These are phyloP conservation scores for Eclectus roratus DNA, from an alignment of 2,113 vertebrate species.

Conservation along the genomic window DNA sequence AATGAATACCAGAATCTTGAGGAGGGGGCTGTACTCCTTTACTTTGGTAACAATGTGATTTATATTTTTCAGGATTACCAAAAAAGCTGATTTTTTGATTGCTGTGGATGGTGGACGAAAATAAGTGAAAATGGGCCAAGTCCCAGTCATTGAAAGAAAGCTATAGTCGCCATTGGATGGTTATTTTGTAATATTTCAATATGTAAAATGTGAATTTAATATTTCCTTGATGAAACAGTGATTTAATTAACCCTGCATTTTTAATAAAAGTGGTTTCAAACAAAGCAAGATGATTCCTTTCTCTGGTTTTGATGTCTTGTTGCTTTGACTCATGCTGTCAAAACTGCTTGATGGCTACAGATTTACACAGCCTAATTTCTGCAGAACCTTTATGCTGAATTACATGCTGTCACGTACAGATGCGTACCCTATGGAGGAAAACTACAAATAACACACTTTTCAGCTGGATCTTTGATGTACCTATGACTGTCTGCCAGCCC, in stretches of 20 bases:
- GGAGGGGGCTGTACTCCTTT: background rate
- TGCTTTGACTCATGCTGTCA: background rate
- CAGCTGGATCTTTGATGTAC: background rate
- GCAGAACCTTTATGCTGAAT: background rate
- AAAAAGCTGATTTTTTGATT: constrained; percentile 79
- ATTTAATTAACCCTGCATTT: constrained; percentile 40
- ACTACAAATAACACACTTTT: background rate
- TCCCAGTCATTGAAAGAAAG: background rate
- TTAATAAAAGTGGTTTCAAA: constrained; percentile 11
- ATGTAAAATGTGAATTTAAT: constrained; percentile 35
- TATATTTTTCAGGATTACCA: constrained; percentile 68
- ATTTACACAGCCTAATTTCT: background rate
- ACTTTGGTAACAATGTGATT: constrained; percentile 8
- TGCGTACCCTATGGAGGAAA: background rate
- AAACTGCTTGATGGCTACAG: background rate
- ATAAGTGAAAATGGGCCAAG: background rate
- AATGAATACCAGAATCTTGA: background rate
- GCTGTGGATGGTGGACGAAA: constrained; percentile 51
- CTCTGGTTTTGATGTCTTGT: background rate
- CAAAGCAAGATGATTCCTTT: background rate
- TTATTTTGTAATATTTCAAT: constrained; percentile 43
- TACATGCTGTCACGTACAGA: background rate
- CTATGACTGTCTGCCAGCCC: background rate
- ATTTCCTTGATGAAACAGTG: background rate
- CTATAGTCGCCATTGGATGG: constrained; percentile 4